Evolutionary conservation across 2,888 invertebrate genomes (phyloP).

Genomic region (Amiota minor): DNA sequence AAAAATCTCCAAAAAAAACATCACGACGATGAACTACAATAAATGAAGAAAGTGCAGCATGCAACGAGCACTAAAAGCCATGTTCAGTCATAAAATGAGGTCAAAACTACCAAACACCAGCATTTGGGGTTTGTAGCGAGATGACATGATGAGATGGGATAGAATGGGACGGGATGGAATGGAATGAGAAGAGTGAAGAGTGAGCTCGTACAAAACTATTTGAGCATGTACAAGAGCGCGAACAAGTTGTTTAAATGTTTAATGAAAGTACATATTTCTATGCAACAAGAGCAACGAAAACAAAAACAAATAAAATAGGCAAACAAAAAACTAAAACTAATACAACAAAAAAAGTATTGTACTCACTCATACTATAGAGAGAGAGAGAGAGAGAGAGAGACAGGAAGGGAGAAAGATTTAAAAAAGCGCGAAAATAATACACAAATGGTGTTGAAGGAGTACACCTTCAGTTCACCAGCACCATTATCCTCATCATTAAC

Average conservation of each 20-base stretch:
- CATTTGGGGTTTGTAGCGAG: too few species aligned
- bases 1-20: neutral
- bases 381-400: constrained; percentile 26
- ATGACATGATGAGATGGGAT: too few species aligned
- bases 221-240: constrained; percentile 20
- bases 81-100: constrained; percentile 19
- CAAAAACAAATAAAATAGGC: constrained; percentile 11
- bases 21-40: neutral
- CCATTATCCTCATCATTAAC: neutral
- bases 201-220: constrained; percentile 9
- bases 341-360: constrained; percentile 11
- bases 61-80: constrained; percentile 5
- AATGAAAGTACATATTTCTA: constrained; percentile 24
- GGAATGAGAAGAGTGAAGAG: neutral
- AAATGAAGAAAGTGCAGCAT: constrained; percentile 2
- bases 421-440: constrained; percentile 40
- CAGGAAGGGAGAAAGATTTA: constrained; percentile 34
- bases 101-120: neutral
- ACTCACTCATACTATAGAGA: neutral
- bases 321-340: constrained; percentile 22
- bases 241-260: constrained; percentile 28
- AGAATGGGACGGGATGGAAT: neutral
- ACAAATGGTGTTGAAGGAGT: constrained; percentile 21
- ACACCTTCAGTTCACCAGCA: constrained; percentile 37
- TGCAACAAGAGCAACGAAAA: constrained; percentile 2